These are phyloP conservation scores for Drosophila orosa DNA, from an alignment of 1,140 invertebrate genomes.

Conservation along the genomic window DNA sequence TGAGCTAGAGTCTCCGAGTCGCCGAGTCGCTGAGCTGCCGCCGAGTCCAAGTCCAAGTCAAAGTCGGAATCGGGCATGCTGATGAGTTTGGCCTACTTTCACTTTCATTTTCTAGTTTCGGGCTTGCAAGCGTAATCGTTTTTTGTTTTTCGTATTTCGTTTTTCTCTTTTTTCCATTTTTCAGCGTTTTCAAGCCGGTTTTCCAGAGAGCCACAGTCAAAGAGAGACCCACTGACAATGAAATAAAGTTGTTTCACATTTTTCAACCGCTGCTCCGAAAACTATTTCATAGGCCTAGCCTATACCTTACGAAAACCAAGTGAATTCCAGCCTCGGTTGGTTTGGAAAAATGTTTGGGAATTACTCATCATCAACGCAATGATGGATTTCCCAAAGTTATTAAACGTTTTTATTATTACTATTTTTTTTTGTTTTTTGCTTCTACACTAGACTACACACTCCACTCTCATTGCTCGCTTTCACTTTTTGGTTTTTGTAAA, in stretches of 20 bases:
- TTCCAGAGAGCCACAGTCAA: slow-evolving; percentile 33
- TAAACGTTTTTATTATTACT: slow-evolving; percentile 38
- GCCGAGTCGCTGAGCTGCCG: not conserved
- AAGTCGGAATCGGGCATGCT: slow-evolving; percentile 59
- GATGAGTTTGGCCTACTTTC: slow-evolving; percentile 81
- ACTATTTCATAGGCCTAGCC: slow-evolving; percentile 46
- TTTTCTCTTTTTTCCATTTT: slow-evolving; percentile 35
- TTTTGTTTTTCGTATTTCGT: slow-evolving; percentile 37
- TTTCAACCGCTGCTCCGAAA: slow-evolving; percentile 68
- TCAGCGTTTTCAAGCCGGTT: slow-evolving; percentile 61
- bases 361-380: slow-evolving; percentile 53
- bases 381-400: slow-evolving; percentile 42
- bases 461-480: slow-evolving; percentile 50
- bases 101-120: slow-evolving; percentile 72
- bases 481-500: slow-evolving; percentile 60
- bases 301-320: slow-evolving; percentile 16
- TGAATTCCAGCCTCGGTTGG: slow-evolving; percentile 3
- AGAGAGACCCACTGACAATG: slow-evolving; percentile 64
- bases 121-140: slow-evolving; percentile 52
- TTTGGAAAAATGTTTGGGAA: slow-evolving; percentile 53
- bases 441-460: slow-evolving; percentile 29
- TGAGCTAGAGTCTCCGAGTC: slow-evolving; percentile 27
- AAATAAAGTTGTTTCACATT: slow-evolving; percentile 79
- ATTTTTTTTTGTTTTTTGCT: slow-evolving; percentile 36
- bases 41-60: slow-evolving; percentile 27